These are phyloP conservation scores for Gymnoscopelus braueri DNA, from an alignment of 2,797 vertebrate species.

Conservation along the genomic window DNA sequence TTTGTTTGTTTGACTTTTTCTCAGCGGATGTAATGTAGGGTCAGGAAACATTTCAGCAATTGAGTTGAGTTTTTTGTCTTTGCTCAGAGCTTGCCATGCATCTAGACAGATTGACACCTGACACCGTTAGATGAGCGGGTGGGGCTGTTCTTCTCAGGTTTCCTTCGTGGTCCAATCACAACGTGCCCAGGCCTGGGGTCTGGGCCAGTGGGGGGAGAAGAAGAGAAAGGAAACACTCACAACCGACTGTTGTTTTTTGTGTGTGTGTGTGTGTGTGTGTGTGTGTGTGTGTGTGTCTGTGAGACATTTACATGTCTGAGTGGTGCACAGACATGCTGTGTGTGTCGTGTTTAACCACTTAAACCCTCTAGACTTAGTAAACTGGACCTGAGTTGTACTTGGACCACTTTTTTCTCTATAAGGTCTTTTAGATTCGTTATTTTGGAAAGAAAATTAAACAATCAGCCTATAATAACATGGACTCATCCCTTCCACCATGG, in stretches of 20 bases:
- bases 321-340: constrained; percentile 25
- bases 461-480: no score
- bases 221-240: constrained; percentile 12
- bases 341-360: constrained; percentile 59
- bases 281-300: constrained; percentile 21
- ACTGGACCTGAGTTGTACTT: no score
- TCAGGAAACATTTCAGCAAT: no score
- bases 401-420: no score
- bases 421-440: no score
- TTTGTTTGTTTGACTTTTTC: constrained; percentile 37
- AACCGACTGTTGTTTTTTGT: constrained; percentile 9
- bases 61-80: no score
- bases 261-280: not conserved
- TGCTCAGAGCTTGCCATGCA: no score
- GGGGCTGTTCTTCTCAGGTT: constrained; percentile 56
- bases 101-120: constrained; percentile 56
- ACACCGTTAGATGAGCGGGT: constrained; percentile 54
- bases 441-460: no score
- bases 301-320: constrained; percentile 9
- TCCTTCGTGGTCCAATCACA: constrained; percentile 60
- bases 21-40: no score
- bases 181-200: constrained; percentile 27
- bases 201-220: constrained; percentile 23
- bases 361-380: no score
- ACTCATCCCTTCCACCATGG: no score